Percentiles rank a stretch among this genome's conserved stretches.
Conservation (phyloP, 2,113 vertebrate genomes). For the Ginglymostoma cirratum region DNA sequence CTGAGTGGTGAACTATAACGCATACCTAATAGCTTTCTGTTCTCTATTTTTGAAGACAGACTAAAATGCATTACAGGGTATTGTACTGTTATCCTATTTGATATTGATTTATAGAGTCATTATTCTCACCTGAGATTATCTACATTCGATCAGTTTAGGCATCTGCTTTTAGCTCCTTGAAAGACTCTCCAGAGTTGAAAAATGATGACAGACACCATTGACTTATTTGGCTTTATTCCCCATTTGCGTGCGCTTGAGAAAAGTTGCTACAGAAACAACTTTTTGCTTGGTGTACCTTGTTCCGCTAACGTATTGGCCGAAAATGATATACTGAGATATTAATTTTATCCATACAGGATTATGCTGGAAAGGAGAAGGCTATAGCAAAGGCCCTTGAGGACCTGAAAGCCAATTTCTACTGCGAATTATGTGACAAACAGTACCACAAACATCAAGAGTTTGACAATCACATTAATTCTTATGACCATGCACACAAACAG, state of each 20-base stretch:
- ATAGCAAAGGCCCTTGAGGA: conserved; percentile 82
- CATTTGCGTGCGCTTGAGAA: background rate
- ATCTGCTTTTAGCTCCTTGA: background rate
- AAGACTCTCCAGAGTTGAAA: background rate
- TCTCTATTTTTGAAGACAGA: background rate
- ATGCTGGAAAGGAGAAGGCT: conserved; percentile 74
- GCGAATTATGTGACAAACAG: conserved; percentile 97
- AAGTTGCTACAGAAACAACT: background rate
- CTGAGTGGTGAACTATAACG: background rate
- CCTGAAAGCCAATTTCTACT: conserved; percentile 94
- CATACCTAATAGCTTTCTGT: background rate
- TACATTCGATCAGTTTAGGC: background rate
- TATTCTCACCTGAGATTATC: background rate
- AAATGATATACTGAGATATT: conserved; percentile 28
- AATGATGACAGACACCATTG: background rate
- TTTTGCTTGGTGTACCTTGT: conserved; percentile 1
- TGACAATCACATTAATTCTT: conserved; percentile 99
- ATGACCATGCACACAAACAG: conserved; percentile 98
- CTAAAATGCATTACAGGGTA: background rate
- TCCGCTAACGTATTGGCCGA: background rate
- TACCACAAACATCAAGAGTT: conserved; percentile 98
- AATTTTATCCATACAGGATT: conserved; percentile 67
- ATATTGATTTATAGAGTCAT: background rate
- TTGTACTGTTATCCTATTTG: background rate
- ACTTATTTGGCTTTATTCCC: background rate